These are phyloP conservation scores for Acipenser oxyrinchus DNA, from an alignment of 2,797 vertebrate species.

Conservation along the genomic window DNA sequence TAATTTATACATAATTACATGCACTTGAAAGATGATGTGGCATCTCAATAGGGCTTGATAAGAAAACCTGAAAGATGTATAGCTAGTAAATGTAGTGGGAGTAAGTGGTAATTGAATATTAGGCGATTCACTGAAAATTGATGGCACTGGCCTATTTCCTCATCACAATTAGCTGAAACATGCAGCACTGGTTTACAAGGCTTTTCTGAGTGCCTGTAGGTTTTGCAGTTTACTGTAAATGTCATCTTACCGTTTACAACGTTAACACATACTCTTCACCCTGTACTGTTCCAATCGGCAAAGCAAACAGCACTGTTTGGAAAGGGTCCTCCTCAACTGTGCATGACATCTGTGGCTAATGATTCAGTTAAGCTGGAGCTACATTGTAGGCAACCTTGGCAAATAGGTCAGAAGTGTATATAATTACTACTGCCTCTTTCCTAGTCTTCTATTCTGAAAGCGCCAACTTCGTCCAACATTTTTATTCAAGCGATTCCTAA, in stretches of 20 bases:
- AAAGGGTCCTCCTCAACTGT: conserved; percentile 22
- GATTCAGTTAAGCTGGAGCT: conserved; percentile 36
- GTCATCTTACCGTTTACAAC: conserved; percentile 48
- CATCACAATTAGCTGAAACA: background rate
- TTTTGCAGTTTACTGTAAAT: conserved; percentile 56
- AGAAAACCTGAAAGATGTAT: too few relatives aligned
- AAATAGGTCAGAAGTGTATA: conserved; percentile 57
- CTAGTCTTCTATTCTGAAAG: too few relatives aligned
- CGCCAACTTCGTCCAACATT: too few relatives aligned
- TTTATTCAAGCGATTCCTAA: too few relatives aligned
- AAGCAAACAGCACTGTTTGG: conserved; percentile 59
- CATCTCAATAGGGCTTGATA: too few relatives aligned
- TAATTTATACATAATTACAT: too few relatives aligned
- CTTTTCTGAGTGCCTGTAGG: conserved; percentile 29
- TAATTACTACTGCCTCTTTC: conserved; percentile 39
- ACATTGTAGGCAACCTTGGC: conserved; percentile 50
- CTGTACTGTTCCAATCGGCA: conserved; percentile 51
- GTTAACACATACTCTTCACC: conserved; percentile 32
- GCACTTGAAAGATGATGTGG: too few relatives aligned
- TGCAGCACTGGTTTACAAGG: conserved; percentile 3
- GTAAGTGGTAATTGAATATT: background rate
- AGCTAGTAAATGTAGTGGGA: background rate
- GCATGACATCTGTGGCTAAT: conserved; percentile 47
- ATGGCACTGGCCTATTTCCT: background rate
- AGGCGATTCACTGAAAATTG: background rate